Base-by-base conservation (phyloP, 2,113 vertebrate genomes). In the Galemys pyrenaicus region DNA sequence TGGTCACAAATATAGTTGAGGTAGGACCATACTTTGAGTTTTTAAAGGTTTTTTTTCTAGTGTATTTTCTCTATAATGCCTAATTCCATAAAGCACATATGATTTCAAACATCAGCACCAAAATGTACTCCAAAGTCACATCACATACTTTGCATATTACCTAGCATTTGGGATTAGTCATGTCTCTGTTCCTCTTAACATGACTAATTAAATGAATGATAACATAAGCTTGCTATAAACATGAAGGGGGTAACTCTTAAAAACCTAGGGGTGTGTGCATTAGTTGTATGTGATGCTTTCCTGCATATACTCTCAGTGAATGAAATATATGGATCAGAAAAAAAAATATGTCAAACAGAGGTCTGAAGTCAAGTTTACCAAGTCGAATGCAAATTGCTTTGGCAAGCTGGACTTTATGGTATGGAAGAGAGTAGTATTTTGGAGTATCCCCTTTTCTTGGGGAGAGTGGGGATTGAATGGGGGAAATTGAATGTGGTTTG, bases 401-500 rank as follows among this genome's bases (percentile, higher is more conserved):
- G 56, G 2, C 37, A 91, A 56, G 30, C 12, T 89, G 41, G 39
- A 49, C 20, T 74, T 89, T 30, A 58, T 83, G n/a, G 9, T 17
- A 9, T 46, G 6, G 12, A 32, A 77, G 11, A 89, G 19, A 86
- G 24, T 24, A 91, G 16, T 2, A 79, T 5, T 56, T 73, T 86
- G 6, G 35, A 37, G 70, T 79, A 88, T 64, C 84, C 22, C 73
- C 8, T 62, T 91, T 77, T 24, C 41, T 81, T 83, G 44, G 35
- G 9, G 54, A 86, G 92, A 93, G 41, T 80, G 62, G 89, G 94
- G 98, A 97, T 22, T 80, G 49, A 89, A 75, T 73, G 39, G 67
- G 37, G 65, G 87, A n/a, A n/a, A n/a, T n/a, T n/a, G n/a, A 92
- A 70, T 92, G 92, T 30, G 32, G 37, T 39, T 46, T 94, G 93